Percentiles rank a stretch among this genome's conserved stretches.
Conservation (phyloP, 2,888 invertebrate genomes). For the Gastrophysa polygoni region DNA sequence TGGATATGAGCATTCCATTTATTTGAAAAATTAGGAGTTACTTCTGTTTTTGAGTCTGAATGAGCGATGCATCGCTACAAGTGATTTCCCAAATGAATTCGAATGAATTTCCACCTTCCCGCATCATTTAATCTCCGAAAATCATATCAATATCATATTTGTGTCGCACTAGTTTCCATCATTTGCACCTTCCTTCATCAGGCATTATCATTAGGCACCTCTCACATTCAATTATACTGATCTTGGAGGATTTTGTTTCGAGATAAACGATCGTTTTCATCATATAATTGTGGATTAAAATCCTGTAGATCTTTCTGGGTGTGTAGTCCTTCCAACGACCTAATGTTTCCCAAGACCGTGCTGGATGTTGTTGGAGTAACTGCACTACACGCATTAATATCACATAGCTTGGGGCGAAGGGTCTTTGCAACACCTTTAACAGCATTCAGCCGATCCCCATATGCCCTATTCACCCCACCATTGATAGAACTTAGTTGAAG, state of each 20-base stretch:
- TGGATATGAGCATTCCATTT: too few species aligned
- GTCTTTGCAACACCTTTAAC: slow-evolving; percentile 55
- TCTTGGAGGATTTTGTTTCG: slow-evolving; percentile 33
- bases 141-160: too few species aligned
- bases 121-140: too few species aligned
- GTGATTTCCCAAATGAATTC: too few species aligned
- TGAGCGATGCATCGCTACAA: too few species aligned
- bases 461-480: slow-evolving; percentile 14
- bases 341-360: slow-evolving; percentile 19
- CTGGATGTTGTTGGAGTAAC: slow-evolving; percentile 59
- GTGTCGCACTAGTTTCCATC: too few species aligned
- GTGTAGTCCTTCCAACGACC: slow-evolving; percentile 44
- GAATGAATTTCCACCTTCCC: too few species aligned
- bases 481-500: slow-evolving; percentile 23
- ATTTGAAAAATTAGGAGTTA: too few species aligned
- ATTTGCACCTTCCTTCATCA: too few species aligned
- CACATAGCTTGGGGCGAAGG: slow-evolving; percentile 55
- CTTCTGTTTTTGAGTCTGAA: too few species aligned
- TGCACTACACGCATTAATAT: slow-evolving; percentile 57
- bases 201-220: too few species aligned
- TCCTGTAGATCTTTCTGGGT: slow-evolving; percentile 49
- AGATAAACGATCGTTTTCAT: slow-evolving; percentile 29
- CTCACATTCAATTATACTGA: too few species aligned
- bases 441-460: slow-evolving; percentile 51
- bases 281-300: slow-evolving; percentile 28